A percentile compares a stretch with the other conserved stretches of the same genome.
Conservation (phyloP, 2,888 invertebrate species). For the Scaptomyza caliginosa region DNA sequence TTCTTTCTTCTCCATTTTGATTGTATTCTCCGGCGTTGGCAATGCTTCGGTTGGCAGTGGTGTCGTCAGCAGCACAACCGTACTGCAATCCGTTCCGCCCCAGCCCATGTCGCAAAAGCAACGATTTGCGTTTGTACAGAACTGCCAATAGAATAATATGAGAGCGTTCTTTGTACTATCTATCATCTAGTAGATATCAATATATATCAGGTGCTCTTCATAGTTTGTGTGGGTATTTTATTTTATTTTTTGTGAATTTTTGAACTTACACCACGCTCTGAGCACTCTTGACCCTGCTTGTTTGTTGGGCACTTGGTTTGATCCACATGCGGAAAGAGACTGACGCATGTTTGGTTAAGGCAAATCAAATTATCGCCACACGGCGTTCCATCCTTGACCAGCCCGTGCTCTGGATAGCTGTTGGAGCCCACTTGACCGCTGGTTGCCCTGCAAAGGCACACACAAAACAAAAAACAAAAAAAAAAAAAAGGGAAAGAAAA, state of each 20-base stretch:
- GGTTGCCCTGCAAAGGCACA: slow-evolving; percentile 87
- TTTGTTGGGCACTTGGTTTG: slow-evolving; percentile 95
- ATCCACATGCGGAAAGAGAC: slow-evolving; percentile 92
- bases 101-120: slow-evolving; percentile 96
- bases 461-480: too few species aligned
- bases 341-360: slow-evolving; percentile 96
- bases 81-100: slow-evolving; percentile 94
- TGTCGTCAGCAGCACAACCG: slow-evolving; percentile 89
- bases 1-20: slow-evolving; percentile 93
- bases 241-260: slow-evolving; percentile 11
- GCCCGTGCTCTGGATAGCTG: slow-evolving; percentile 91
- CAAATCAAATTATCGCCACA: slow-evolving; percentile 97
- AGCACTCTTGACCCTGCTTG: slow-evolving; percentile 95
- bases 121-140: slow-evolving; percentile 95
- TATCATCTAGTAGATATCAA: too few species aligned
- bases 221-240: not conserved
- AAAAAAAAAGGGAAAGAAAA: not conserved
- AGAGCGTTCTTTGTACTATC: slow-evolving; percentile 8
- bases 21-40: slow-evolving; percentile 86
- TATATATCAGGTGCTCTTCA: slow-evolving; percentile 1
- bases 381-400: slow-evolving; percentile 96
- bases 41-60: slow-evolving; percentile 85
- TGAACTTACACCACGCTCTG: slow-evolving; percentile 95
- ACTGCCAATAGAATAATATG: slow-evolving; percentile 85
- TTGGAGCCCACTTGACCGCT: slow-evolving; percentile 87